Conservation (phyloP, 2,113 vertebrate genomes). For the Bos taurus region ARS-UCD2.0 NC_037329.1:136026001-136026500, state of each 20-base stretch:
- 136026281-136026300: background rate
- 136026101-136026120: no score
- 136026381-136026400: fast-evolving
- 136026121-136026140: no score
- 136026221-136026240: background rate
- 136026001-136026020: no score
- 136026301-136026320: background rate
- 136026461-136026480: background rate
- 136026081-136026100: background rate
- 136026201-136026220: background rate
- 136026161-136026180: no score
- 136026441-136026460: background rate
- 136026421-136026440: background rate
- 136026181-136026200: background rate
- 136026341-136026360: background rate
- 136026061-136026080: background rate
- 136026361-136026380: background rate
- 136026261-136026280: background rate
- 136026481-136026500: background rate
- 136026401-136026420: background rate
- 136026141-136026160: no score
- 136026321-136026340: background rate
- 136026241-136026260: background rate
- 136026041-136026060: background rate
- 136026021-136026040: no score